Conservation (phyloP, 2,797 vertebrate genomes). For the Otus scops region DNA sequence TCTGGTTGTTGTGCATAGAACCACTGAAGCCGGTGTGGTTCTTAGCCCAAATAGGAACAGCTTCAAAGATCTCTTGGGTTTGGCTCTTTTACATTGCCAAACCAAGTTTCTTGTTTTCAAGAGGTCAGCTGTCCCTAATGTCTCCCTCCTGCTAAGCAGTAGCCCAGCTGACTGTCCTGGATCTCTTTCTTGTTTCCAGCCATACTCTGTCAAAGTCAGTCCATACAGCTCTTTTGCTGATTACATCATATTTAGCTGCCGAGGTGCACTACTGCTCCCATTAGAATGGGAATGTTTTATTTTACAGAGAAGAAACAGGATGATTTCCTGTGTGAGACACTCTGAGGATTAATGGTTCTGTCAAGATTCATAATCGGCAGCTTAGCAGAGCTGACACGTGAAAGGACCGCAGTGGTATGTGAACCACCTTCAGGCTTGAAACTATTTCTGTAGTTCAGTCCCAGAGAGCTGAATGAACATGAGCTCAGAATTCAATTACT, state of each 20-base stretch:
- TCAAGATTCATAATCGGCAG: neutral
- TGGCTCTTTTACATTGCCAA: neutral
- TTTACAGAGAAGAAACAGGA: neutral
- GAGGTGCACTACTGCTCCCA: neutral
- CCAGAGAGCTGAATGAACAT: neutral
- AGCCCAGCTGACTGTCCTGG: neutral
- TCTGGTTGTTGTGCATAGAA: neutral
- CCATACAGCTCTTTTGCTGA: neutral
- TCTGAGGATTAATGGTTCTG: neutral
- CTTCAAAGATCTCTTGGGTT: neutral
- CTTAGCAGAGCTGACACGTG: constrained; percentile 1
- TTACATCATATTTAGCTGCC: neutral
- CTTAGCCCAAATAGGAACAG: neutral
- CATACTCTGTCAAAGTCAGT: neutral
- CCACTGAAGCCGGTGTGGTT: neutral
- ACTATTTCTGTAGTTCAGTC: neutral
- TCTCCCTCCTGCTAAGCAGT: neutral
- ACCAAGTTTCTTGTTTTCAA: neutral
- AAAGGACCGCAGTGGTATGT: neutral
- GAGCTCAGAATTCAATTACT: neutral
- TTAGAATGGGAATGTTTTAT: neutral
- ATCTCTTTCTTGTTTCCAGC: neutral
- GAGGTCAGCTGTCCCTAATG: fast-evolving
- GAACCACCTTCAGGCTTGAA: neutral
- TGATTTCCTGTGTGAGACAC: neutral